Evolutionary conservation across 2,113 vertebrate genomes (phyloP), one percentile per base, ranked within the genome.

Genomic region (Pterocles orientalis): DNA sequence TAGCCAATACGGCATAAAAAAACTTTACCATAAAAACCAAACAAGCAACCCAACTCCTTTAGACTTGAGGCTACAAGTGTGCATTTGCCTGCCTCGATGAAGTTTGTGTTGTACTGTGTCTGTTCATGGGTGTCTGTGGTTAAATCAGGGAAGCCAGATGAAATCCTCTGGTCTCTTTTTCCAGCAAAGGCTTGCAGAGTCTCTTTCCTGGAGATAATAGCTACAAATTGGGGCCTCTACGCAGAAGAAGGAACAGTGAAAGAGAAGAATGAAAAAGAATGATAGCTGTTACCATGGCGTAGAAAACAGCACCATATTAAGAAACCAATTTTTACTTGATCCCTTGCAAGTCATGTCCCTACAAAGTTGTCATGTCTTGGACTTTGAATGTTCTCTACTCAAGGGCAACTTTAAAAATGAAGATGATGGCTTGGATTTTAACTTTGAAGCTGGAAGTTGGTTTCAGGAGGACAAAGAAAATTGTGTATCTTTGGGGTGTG

Each of bases 401-500:
- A 66, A 84, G 26, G 43, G n/a, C 25, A 76, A 60, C 57, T 91
- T 84, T 9, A 73, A 82, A 94, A 94, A 87, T 76, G 2, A 58
- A 64, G 69, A 36, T 28, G 10, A 23, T 92, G 45, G 51, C 69
- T 94, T 86, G 71, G 26, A 50, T 79, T 71, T 95, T 86, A 88
- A 68, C 82, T 84, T 86, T 39, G 66, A 57, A 96, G 69, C 51
- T 86, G 92, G 93, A 92, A 95, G 56, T 4, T 82, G 34, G 41
- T 18, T 79, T 10, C n/a, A 47, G 65, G 25, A 92, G 28, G 34
- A 75, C 64, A 82, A 90, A 83, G 73, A 81, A 79, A 65, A 45
- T 2, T 70, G 69, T 92, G 0, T 88, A 14, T 91, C 88, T 92
- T 95, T 94, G 69, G 53, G 77, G 90, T 87, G 90, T 93, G 94